Evolutionary conservation across 2,797 vertebrate species (phyloP).

Genomic region (Pipistrellus nathusii): DNA sequence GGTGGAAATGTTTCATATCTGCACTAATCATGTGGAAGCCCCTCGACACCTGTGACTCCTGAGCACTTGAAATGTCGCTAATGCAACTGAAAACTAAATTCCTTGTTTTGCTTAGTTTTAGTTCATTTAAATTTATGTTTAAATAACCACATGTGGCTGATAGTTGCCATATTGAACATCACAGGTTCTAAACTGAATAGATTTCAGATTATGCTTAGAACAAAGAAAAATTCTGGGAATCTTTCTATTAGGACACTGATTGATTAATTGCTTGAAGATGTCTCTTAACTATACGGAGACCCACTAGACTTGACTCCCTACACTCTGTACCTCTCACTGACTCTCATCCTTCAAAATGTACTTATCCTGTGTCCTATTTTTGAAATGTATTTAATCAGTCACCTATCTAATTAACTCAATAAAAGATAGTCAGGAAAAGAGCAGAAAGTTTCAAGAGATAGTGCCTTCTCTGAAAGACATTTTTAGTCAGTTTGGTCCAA

Average conservation of each 20-base stretch:
- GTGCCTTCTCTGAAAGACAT: not conserved
- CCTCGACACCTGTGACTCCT: not conserved
- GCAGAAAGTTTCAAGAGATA: not conserved
- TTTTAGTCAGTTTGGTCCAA: not conserved
- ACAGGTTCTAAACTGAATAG: not conserved
- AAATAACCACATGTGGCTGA: not conserved
- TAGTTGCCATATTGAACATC: not conserved
- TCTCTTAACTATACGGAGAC: not conserved
- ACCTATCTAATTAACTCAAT: not conserved
- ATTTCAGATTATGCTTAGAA: not conserved
- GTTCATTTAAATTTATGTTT: not conserved
- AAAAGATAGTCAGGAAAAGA: not conserved
- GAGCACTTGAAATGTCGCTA: not conserved
- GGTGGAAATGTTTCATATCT: not conserved
- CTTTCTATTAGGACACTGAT: not conserved
- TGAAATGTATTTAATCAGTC: not conserved
- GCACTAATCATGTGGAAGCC: rapidly evolving
- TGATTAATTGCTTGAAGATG: not conserved
- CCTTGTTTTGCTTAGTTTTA: not conserved
- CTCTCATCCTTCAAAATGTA: not conserved
- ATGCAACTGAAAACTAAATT: not conserved
- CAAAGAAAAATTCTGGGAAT: not conserved
- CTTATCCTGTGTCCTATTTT: not conserved
- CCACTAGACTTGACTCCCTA: not conserved
- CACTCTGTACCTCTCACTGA: not conserved